Evolutionary conservation across 2,797 vertebrate genomes (phyloP), one percentile per base, ranked within the genome.

Genomic region (Pseudochaenichthys georgianus): DNA sequence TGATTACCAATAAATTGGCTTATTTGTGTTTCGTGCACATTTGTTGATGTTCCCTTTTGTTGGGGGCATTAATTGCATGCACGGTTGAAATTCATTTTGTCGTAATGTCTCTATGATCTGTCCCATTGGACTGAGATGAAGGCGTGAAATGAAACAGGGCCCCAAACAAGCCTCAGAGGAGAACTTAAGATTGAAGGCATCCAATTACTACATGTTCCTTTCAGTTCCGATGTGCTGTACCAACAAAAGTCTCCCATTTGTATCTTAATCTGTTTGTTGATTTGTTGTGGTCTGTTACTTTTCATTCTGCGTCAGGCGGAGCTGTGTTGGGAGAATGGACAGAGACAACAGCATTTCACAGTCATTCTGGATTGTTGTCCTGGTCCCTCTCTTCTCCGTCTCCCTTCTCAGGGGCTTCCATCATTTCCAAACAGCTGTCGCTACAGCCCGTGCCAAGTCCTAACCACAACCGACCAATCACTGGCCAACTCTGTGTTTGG

Each of bases 341-440:
- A 21, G 83, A 68, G 77, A 84, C 77, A 79, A 90, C 83, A 90
- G 83, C 75, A 91, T 92, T 90, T 93, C 89, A 91, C 86, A 83
- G 83, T 88, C 80, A 90, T 90, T 91, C 79, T 86, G 89, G 81
- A 81, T 78, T 88, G 87, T 81, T 81, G 87, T 85, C 31, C 76
- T 75, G 74, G 71, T 85, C 72, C 81, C 38, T 45, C 81, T 81
- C 86, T 86, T 82, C 76, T 64, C 65, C 41, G 67, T 75, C 62
- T 87, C 84, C 64, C 87, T 80, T 92, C 88, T 91, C 86, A 50
- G 83, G 89, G 92, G 88, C 84, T 88, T 88, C 89, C 88, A 90
- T 91, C 90, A 90, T 93, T 93, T 94, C 91, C 91, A 92, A 93
- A 93, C 94, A 94, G 91, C 94, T 94, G 94, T 91, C 89, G 43